phyloP scores from a whole-genome alignment of 2,113 vertebrate species.

The Sclerurus mexicanus region DNA sequence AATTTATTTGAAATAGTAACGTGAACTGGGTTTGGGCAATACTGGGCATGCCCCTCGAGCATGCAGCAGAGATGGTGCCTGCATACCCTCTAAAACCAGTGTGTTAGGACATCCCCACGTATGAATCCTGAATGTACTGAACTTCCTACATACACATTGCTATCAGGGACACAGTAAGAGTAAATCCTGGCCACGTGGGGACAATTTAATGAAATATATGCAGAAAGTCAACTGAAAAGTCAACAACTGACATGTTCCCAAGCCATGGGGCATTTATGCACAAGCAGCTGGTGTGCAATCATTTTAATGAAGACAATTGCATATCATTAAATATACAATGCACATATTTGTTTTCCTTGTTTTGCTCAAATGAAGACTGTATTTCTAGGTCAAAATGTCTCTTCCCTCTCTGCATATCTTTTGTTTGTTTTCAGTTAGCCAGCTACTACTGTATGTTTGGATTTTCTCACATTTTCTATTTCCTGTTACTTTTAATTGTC shows the following conservation, averaged over 20 bases:
- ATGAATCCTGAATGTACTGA: neutral
- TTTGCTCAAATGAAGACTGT: neutral
- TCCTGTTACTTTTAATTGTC: neutral
- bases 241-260: neutral
- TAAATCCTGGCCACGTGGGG: neutral
- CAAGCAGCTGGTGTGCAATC: neutral
- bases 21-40: neutral
- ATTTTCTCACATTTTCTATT: neutral
- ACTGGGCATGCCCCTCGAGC: neutral
- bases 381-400: neutral
- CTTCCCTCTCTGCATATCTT: neutral
- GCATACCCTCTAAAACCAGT: neutral
- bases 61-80: neutral
- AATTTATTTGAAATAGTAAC: neutral
- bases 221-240: neutral
- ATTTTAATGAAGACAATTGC: neutral
- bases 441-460: neutral
- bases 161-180: neutral
- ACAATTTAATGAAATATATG: neutral
- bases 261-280: neutral
- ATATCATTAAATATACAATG: neutral
- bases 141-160: fast-evolving
- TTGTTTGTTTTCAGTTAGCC: neutral
- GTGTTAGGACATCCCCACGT: fast-evolving
- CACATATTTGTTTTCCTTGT: neutral